Conservation (phyloP, 2,888 invertebrate genomes). For the Ligdia adustata region DNA sequence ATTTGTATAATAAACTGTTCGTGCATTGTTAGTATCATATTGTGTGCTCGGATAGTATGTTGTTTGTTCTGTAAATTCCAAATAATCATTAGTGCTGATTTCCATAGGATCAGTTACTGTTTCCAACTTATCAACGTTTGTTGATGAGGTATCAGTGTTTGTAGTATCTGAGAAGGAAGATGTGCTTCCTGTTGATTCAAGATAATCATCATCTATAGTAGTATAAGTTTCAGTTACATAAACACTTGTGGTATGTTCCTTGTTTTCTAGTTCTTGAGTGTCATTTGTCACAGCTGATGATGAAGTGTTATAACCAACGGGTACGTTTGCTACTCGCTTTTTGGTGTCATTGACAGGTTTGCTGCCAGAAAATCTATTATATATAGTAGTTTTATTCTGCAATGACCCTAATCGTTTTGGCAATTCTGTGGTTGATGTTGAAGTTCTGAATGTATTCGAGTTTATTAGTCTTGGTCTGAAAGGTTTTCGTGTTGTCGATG, state of each 20-base stretch:
- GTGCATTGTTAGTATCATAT: constrained; percentile 45
- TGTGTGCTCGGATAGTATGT: constrained; percentile 60
- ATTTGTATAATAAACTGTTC: constrained; percentile 45
- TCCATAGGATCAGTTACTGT: constrained; percentile 61
- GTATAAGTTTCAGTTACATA: constrained; percentile 47
- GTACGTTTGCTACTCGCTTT: constrained; percentile 74
- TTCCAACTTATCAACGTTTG: constrained; percentile 55
- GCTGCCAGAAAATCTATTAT: constrained; percentile 59
- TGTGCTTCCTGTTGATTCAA: constrained; percentile 58
- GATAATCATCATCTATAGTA: constrained; percentile 69
- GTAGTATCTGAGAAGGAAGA: constrained; percentile 50
- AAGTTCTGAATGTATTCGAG: constrained; percentile 73
- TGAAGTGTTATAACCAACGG: constrained; percentile 62
- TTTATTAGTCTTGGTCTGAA: constrained; percentile 68
- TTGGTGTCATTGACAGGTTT: constrained; percentile 60
- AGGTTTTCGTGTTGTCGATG: constrained; percentile 57
- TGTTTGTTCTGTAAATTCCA: constrained; percentile 61
- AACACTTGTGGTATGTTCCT: constrained; percentile 46
- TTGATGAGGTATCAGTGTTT: constrained; percentile 50
- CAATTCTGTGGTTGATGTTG: constrained; percentile 70
- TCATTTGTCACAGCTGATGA: constrained; percentile 36
- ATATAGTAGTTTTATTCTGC: constrained; percentile 63
- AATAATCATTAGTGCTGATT: constrained; percentile 69
- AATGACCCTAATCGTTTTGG: constrained; percentile 52
- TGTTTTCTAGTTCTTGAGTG: constrained; percentile 40